These are phyloP conservation scores for Temnopleurus reevesii DNA, from an alignment of 53 echinoderm and acorn worm species.

Conservation along the genomic window DNA sequence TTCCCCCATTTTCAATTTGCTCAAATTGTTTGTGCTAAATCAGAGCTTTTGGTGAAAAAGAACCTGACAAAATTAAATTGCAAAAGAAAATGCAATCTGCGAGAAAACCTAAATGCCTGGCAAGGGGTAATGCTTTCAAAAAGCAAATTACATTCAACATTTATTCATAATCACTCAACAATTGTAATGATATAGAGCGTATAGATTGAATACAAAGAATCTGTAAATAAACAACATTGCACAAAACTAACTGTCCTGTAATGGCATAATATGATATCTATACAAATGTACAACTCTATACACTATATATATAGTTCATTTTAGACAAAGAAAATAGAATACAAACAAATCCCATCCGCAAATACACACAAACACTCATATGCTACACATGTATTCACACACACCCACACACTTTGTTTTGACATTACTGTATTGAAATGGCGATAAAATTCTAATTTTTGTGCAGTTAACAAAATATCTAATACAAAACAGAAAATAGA, in stretches of 20 bases:
- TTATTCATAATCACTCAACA: neutral
- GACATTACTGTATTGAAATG: constrained; percentile 20
- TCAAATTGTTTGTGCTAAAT: too few species aligned
- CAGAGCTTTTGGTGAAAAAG: too few species aligned
- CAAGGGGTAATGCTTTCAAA: neutral
- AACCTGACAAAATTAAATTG: too few species aligned
- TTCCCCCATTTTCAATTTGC: too few species aligned
- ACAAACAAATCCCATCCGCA: neutral
- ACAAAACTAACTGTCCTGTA: constrained; percentile 34
- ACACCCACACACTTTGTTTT: neutral
- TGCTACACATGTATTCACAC: neutral
- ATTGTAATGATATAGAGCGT: neutral
- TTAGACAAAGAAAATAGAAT: constrained; percentile 5
- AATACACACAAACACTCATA: constrained; percentile 20
- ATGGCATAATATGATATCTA: constrained; percentile 31
- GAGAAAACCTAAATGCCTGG: neutral
- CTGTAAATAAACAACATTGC: neutral
- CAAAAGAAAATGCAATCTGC: too few species aligned
- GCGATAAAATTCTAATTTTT: constrained; percentile 1
- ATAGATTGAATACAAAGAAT: neutral
- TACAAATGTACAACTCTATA: constrained; percentile 36
- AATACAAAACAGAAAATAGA: neutral
- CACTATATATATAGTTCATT: constrained; percentile 15
- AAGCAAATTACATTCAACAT: neutral
- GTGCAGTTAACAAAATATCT: neutral